Conservation (phyloP, 1,140 invertebrate genomes). For the Amyelois transitella region DNA sequence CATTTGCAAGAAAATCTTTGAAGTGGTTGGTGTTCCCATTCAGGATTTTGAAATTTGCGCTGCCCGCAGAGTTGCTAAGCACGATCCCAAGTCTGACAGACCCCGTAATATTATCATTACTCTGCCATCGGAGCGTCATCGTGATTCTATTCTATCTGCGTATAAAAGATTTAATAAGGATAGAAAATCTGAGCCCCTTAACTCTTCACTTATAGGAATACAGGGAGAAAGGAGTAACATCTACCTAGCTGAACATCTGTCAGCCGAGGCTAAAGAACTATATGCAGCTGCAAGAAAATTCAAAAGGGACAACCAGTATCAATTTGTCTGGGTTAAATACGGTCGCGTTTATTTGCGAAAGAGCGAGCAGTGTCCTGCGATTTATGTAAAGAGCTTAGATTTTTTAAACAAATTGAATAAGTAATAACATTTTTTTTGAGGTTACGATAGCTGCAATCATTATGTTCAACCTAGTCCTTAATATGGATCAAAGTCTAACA, state of each 20-base stretch:
- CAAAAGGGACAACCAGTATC: background rate
- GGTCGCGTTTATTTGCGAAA: constrained; percentile 3
- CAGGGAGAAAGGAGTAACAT: background rate
- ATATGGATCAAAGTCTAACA: background rate
- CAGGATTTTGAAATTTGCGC: no score
- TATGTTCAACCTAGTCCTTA: background rate
- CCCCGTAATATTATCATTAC: no score
- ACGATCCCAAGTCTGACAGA: no score
- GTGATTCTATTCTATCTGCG: constrained; percentile 1
- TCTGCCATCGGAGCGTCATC: no score
- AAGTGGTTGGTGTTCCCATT: no score
- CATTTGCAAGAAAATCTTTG: no score
- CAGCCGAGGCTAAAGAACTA: constrained; percentile 1
- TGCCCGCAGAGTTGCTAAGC: no score
- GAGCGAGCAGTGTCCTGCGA: background rate
- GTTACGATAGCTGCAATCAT: no score
- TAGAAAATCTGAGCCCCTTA: background rate
- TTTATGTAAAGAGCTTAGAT: background rate
- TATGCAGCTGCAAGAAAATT: background rate
- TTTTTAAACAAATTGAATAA: background rate
- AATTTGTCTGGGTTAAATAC: constrained; percentile 4
- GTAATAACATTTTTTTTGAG: no score
- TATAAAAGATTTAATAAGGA: background rate
- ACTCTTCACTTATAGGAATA: background rate
- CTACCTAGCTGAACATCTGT: background rate